These are phyloP conservation scores for Origma solitaria DNA, from an alignment of 2,113 vertebrate species.

Conservation along the genomic window DNA sequence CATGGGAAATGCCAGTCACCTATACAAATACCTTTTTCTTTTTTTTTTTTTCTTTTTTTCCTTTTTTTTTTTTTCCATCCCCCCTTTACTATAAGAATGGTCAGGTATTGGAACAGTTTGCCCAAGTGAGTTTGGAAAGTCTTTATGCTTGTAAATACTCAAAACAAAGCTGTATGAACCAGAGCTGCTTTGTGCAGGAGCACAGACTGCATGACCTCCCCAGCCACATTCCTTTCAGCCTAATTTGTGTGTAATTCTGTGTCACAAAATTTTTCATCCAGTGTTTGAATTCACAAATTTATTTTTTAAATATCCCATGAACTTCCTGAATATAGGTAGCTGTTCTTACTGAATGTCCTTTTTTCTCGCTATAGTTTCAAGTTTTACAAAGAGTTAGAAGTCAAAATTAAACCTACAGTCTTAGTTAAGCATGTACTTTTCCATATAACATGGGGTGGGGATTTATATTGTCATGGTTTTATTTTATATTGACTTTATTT, in stretches of 20 bases:
- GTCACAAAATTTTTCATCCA: neutral
- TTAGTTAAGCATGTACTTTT: neutral
- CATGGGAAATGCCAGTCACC: neutral
- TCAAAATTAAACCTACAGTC: neutral
- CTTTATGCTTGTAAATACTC: neutral
- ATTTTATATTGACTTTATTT: neutral
- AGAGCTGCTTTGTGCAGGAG: neutral
- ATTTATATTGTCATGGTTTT: neutral
- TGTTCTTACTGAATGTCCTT: neutral
- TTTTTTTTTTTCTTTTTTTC: too few species aligned
- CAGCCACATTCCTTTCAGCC: neutral
- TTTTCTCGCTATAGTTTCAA: neutral
- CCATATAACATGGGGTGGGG: neutral
- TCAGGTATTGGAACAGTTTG: neutral
- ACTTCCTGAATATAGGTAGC: neutral
- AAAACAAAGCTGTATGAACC: neutral
- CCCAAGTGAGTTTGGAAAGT: neutral
- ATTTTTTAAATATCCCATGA: neutral
- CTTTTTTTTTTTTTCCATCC: too few species aligned
- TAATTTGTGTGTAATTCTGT: neutral
- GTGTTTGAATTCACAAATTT: neutral
- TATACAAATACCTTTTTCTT: neutral
- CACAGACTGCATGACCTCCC: neutral
- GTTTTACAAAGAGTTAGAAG: neutral
- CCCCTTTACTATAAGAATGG: rapidly evolving